These are phyloP conservation scores for Oncorhynchus gorbuscha DNA, from an alignment of 2,113 vertebrate species.

Conservation along the genomic window DNA sequence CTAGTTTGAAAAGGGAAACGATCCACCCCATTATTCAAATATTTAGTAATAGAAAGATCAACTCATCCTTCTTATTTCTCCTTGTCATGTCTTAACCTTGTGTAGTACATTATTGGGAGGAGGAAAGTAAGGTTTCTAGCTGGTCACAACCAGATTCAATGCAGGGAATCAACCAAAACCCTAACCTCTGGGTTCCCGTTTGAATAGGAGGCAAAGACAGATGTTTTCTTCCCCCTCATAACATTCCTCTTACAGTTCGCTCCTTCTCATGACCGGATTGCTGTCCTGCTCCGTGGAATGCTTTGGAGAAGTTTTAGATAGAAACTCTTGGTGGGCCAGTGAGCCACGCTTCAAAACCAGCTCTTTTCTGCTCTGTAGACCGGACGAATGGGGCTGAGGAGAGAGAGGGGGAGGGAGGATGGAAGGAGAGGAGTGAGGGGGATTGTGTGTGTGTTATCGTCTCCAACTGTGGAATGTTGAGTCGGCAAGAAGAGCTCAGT, in stretches of 20 bases:
- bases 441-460: constrained; percentile 40
- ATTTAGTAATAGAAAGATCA: not conserved
- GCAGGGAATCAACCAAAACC: not conserved
- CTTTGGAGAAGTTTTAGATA: constrained; percentile 54
- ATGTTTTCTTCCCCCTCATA: constrained; percentile 6
- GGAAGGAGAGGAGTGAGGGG: constrained; percentile 49
- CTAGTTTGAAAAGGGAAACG: not conserved
- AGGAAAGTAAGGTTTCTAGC: not conserved
- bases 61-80: not conserved
- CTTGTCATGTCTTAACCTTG: not conserved
- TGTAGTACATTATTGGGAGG: not conserved
- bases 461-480: constrained; percentile 77
- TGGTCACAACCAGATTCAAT: not conserved
- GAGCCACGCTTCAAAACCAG: constrained; percentile 35
- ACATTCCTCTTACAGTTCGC: constrained; percentile 35
- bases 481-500: constrained; percentile 74
- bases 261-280: constrained; percentile 39
- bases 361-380: constrained; percentile 41
- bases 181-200: not conserved
- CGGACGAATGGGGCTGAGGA: constrained; percentile 16
- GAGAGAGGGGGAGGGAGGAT: not conserved
- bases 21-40: not conserved
- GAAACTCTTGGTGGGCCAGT: constrained; percentile 53
- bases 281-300: constrained; percentile 49
- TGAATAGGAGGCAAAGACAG: not conserved